phyloP scores from a whole-genome alignment of 2,888 invertebrate genomes.

The Mycalesis mineus region DNA sequence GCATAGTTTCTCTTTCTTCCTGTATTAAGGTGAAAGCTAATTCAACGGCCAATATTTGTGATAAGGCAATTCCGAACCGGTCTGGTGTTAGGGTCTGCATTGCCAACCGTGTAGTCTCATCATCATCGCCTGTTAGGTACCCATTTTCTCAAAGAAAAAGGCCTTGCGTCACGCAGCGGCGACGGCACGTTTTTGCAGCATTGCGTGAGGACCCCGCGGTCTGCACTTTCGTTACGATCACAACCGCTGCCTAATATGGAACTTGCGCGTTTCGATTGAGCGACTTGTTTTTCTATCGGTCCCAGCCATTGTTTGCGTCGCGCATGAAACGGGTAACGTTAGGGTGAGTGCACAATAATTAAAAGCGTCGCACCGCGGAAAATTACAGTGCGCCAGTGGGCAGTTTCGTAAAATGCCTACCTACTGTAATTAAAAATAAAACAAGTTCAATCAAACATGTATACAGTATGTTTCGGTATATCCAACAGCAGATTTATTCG shows the following conservation, averaged over 20 bases:
- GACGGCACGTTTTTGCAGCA: conserved; percentile 23
- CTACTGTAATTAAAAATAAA: neutral
- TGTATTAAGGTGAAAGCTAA: no score
- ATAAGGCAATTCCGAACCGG: no score
- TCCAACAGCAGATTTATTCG: no score
- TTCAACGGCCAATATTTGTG: no score
- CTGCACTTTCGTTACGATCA: conserved; percentile 28
- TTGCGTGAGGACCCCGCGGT: conserved; percentile 25
- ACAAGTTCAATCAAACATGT: neutral
- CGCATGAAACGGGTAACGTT: conserved; percentile 21
- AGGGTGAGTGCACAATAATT: conserved; percentile 11
- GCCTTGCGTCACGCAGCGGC: conserved; percentile 20
- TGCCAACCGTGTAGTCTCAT: no score
- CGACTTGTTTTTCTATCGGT: conserved; percentile 25
- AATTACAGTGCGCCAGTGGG: neutral
- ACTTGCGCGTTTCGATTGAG: conserved; percentile 30
- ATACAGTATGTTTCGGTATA: no score
- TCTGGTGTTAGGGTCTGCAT: no score
- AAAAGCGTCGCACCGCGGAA: conserved; percentile 8
- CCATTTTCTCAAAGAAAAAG: conserved; percentile 16
- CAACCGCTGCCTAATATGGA: conserved; percentile 28
- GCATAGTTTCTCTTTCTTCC: no score
- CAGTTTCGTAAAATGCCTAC: neutral
- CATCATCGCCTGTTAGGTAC: neutral
- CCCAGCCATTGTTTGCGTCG: conserved; percentile 22